phyloP scores from a whole-genome alignment of 2,888 invertebrate genomes.

The Alviniconcha strummeri region DNA sequence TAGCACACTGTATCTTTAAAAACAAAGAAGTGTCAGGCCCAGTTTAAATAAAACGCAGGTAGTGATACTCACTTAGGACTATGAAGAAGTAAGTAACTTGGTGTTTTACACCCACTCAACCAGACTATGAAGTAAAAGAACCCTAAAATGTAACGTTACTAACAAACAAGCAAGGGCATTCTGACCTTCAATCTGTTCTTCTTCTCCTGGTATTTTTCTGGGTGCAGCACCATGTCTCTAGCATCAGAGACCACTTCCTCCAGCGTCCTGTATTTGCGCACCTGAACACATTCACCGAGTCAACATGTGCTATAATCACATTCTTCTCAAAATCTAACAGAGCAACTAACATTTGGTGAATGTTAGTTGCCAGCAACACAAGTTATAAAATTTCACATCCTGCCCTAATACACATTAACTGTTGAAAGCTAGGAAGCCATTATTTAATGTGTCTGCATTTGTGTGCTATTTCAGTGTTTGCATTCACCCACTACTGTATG shows the following conservation, averaged over 20 bases:
- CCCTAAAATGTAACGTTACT: too few species aligned
- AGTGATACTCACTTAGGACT: too few species aligned
- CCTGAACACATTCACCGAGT: background rate
- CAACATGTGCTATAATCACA: background rate
- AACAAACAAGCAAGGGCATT: too few species aligned
- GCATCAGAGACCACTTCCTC: conserved; percentile 19
- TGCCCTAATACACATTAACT: background rate
- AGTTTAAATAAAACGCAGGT: too few species aligned
- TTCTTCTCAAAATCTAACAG: background rate
- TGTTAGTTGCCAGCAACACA: too few species aligned
- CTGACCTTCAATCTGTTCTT: background rate
- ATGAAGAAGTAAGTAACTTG: too few species aligned
- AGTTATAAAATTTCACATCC: too few species aligned
- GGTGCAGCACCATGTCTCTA: conserved; percentile 8
- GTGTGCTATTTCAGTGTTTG: background rate
- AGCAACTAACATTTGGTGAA: background rate
- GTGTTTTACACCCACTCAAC: too few species aligned
- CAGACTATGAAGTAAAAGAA: too few species aligned
- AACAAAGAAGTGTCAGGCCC: too few species aligned
- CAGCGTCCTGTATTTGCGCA: conserved; percentile 24
- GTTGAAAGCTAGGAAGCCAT: background rate
- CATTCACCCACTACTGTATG: too few species aligned
- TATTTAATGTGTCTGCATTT: background rate
- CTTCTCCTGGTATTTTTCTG: background rate
- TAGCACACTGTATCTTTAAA: too few species aligned